Evolutionary conservation across 2,113 vertebrate genomes (phyloP), one percentile per base, ranked within the genome.

Genomic region (Falco punctatus): DNA sequence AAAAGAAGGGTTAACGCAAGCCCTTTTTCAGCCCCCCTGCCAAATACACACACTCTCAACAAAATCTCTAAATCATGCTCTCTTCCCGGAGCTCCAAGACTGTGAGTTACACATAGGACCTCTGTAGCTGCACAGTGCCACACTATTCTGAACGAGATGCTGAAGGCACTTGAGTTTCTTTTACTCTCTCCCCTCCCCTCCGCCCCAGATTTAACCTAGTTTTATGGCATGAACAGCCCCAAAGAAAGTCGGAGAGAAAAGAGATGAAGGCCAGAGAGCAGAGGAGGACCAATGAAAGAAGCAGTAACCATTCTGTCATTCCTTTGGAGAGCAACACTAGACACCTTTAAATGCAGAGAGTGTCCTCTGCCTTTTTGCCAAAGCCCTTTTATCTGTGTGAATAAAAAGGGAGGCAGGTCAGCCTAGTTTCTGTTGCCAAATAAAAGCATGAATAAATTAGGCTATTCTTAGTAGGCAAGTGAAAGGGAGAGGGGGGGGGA

Each of bases 401-500:
- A 69, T 94, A 91, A 97, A 97, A 97, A 93, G 88, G 77, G 88
- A 80, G 94, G 96, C 95, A 97, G 96, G 94, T 94, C 97, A 85
- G 95, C 93, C 96, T 62, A 83, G 93, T 96, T 96, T 94, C 90
- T 97, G 93, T 97, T 93, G 95, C 90, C 93, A 82, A 58, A 98
- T 74, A 94, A 94, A 96, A 98, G 94, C 86, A 70, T 97, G 95
- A 97, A 97, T 98, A 97, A 97, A 98, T 98, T 97, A 98, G 91
- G 96, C 96, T 98, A 96, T 98, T 98, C 97, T 98, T 97, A 97
- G 97, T 94, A 96, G 90, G 96, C 90, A 96, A 92, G 94, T 96
- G 96, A 97, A 96, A 86, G 96, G 94, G 90, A 18, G 71, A 3
- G 67, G 79, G 81, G 55, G 55, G 74, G 72, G 81, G 89, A 95